These are phyloP conservation scores for Tragelaphus imberbis DNA, from an alignment of 2,113 vertebrate species.

Conservation along the genomic window DNA sequence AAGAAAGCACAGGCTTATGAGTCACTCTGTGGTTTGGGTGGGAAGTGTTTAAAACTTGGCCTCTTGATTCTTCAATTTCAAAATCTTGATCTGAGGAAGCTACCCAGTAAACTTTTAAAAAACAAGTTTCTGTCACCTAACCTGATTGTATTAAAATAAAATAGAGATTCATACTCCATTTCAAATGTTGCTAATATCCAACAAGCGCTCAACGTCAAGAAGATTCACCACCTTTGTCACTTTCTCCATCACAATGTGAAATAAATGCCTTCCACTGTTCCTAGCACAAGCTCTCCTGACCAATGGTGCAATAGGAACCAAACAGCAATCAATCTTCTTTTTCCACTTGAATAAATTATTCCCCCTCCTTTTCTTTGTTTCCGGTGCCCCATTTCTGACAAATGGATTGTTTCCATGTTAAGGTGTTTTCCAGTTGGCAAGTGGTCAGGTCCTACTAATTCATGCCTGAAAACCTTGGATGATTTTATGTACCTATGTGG, in stretches of 20 bases:
- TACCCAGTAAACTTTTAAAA: not conserved
- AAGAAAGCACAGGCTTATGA: not conserved
- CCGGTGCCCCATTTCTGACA: not conserved
- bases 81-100: constrained; percentile 4
- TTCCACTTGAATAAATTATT: not conserved
- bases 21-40: not conserved
- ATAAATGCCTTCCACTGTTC: not conserved
- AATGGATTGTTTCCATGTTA: not conserved
- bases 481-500: not conserved
- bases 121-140: not conserved
- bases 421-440: not conserved
- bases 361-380: not conserved
- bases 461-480: not conserved
- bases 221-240: not conserved
- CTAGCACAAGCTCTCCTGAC: not conserved
- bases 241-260: not conserved
- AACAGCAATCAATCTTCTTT: not conserved
- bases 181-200: not conserved
- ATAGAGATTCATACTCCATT: not conserved
- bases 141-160: not conserved
- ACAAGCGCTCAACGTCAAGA: not conserved
- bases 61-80: not conserved
- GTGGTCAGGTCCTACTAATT: constrained; percentile 11
- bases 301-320: not conserved
- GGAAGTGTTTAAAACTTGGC: not conserved